Conservation (phyloP, 1,140 invertebrate genomes). For the Bombyx mori region DNA sequence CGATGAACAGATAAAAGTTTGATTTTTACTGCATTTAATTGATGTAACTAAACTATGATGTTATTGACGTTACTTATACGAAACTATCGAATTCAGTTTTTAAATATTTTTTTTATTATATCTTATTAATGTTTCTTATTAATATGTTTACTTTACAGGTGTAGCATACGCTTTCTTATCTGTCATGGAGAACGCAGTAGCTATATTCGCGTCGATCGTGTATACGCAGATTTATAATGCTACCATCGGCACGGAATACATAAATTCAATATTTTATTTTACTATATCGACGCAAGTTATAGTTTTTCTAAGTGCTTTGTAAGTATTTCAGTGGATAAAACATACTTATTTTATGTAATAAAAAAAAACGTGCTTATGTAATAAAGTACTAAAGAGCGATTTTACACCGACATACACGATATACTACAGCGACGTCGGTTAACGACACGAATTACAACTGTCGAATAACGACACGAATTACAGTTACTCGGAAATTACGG, state of each 20-base stretch:
- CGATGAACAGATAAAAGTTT: no score
- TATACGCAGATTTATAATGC: conserved; percentile 81
- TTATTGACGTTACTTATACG: no score
- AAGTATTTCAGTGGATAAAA: conserved; percentile 51
- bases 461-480: no score
- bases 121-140: no score
- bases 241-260: conserved; percentile 69
- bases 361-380: not conserved
- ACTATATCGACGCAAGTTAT: conserved; percentile 78
- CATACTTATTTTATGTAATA: not conserved
- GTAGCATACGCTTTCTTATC: conserved; percentile 82
- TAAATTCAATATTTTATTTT: conserved; percentile 76
- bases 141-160: conserved; percentile 55
- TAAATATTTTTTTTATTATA: no score
- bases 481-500: no score
- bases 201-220: conserved; percentile 77
- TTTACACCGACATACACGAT: no score
- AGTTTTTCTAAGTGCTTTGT: conserved; percentile 76
- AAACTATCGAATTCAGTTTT: no score
- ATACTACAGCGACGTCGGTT: no score
- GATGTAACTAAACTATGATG: no score
- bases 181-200: conserved; percentile 83
- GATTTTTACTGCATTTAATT: no score
- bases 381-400: not conserved
- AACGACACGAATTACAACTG: no score